Evolutionary conservation across 2,797 vertebrate species (phyloP).

Genomic region (Sebastes cheni): DNA sequence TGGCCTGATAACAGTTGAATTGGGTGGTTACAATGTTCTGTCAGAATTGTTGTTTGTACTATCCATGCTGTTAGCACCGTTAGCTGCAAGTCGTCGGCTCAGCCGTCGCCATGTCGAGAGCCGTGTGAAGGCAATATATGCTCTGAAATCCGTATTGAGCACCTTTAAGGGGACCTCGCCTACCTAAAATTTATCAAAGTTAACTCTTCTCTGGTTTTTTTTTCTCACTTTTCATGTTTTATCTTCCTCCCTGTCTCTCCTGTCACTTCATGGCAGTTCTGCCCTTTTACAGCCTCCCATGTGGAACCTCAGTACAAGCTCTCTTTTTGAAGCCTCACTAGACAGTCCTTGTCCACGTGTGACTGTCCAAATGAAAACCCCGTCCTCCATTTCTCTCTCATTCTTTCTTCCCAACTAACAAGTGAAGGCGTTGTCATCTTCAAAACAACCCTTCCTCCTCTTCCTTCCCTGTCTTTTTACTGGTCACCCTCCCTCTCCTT

Average conservation of each 20-base stretch:
- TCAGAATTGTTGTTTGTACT: too few species aligned
- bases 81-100: too few species aligned
- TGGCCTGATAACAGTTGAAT: too few species aligned
- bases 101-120: too few species aligned
- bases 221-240: neutral
- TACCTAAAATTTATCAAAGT: neutral
- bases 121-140: too few species aligned
- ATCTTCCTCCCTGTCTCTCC: neutral
- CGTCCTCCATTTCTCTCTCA: neutral
- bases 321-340: conserved; percentile 15
- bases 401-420: neutral
- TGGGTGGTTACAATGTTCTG: too few species aligned
- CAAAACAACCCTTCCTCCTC: neutral
- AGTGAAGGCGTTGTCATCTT: neutral
- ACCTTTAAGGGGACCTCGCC: neutral
- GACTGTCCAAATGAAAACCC: conserved; percentile 24
- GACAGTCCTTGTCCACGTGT: conserved; percentile 15
- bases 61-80: too few species aligned
- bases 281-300: conserved; percentile 20
- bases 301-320: conserved; percentile 7
- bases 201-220: neutral
- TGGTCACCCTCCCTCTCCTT: neutral
- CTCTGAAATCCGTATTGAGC: neutral
- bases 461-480: neutral
- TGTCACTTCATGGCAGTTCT: conserved; percentile 11